A percentile compares a stretch with the other conserved stretches of the same genome.
Conservation (phyloP, 2,888 invertebrate species). For the Germaria angustata region DNA sequence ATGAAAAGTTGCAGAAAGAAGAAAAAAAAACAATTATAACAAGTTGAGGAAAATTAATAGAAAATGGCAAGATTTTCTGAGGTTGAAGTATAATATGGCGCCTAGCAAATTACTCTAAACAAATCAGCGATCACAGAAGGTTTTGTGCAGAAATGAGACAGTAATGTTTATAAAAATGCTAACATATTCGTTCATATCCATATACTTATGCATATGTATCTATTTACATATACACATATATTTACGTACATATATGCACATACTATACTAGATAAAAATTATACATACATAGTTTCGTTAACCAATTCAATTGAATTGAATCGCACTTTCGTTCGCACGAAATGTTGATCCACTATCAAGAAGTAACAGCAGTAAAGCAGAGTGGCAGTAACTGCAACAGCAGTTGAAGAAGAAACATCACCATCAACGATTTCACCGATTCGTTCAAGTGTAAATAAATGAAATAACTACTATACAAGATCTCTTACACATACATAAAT, state of each 20-base stretch:
- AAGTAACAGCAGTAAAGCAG: conserved; percentile 35
- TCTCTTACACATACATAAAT: neutral
- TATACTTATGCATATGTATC: too few relatives aligned
- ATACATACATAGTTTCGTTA: conserved; percentile 12
- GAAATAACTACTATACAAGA: conserved; percentile 45
- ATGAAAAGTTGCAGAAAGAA: conserved; percentile 2
- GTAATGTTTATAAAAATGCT: conserved; percentile 9
- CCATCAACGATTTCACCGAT: conserved; percentile 65
- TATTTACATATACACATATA: too few relatives aligned
- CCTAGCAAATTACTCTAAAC: conserved; percentile 25
- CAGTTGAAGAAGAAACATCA: conserved; percentile 23
- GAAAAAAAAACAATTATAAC: conserved; percentile 28
- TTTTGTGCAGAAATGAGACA: conserved; percentile 25
- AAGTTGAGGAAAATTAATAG: conserved; percentile 24
- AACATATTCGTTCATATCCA: neutral
- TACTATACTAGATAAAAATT: neutral
- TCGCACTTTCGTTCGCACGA: conserved; percentile 62
- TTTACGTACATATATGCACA: too few relatives aligned
- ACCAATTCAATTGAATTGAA: conserved; percentile 52
- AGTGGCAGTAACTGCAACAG: conserved; percentile 24
- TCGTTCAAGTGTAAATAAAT: conserved; percentile 64
- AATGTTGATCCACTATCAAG: conserved; percentile 45
- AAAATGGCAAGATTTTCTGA: conserved; percentile 22
- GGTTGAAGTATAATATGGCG: conserved; percentile 48
- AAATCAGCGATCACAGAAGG: neutral